Percentiles rank a stretch among this genome's conserved stretches.
These are phyloP conservation scores for Cynopterus sphinx DNA, from an alignment of 2,797 vertebrate genomes.

Conservation along the genomic window DNA sequence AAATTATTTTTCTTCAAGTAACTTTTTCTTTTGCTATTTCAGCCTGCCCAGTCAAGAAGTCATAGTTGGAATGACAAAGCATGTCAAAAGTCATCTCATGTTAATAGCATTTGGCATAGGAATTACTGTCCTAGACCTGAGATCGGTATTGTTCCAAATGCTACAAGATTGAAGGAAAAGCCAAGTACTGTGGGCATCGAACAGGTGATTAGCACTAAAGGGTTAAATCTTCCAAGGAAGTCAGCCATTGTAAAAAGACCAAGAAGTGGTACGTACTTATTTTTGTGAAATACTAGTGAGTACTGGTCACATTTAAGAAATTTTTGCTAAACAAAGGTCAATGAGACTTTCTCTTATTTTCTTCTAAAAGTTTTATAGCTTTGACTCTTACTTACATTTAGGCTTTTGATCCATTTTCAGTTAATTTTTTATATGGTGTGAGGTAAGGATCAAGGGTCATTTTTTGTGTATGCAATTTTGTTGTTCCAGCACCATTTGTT, in stretches of 20 bases:
- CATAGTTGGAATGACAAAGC: slow-evolving; percentile 85
- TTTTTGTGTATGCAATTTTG: not conserved
- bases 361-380: not conserved
- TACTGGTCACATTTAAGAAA: not conserved
- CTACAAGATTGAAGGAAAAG: slow-evolving; percentile 77
- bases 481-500: not conserved
- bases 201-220: slow-evolving; percentile 83
- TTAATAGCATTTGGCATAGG: slow-evolving; percentile 92
- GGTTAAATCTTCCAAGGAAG: slow-evolving; percentile 86
- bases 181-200: slow-evolving; percentile 88
- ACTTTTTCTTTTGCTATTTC: slow-evolving; percentile 8
- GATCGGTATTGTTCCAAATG: not conserved
- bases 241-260: slow-evolving; percentile 88
- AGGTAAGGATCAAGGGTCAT: not conserved
- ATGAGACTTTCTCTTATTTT: not conserved
- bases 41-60: slow-evolving; percentile 87
- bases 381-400: not conserved
- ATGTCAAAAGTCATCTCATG: slow-evolving; percentile 19
- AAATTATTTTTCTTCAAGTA: slow-evolving; percentile 5
- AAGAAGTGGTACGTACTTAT: slow-evolving; percentile 88
- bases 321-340: not conserved
- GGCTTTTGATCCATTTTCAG: not conserved
- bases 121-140: slow-evolving; percentile 76
- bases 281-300: not conserved
- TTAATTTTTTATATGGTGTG: not conserved